A percentile compares a stretch with the other conserved stretches of the same genome.
These are phyloP conservation scores for Keiferia lycopersicella DNA, from an alignment of 2,888 invertebrate species.

Conservation along the genomic window DNA sequence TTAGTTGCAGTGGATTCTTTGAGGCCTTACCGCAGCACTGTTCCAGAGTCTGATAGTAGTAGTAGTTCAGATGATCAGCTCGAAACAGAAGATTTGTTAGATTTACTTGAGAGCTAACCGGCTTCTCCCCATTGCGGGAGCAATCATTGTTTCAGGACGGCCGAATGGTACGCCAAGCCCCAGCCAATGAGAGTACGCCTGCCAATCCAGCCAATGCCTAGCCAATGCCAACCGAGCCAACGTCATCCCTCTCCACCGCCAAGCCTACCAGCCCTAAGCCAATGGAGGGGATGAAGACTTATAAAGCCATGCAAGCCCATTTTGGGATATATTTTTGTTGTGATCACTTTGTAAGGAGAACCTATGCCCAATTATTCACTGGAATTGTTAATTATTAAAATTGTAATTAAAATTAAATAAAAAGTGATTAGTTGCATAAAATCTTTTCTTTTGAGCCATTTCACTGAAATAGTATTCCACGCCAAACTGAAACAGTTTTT, in stretches of 20 bases:
- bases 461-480: no score
- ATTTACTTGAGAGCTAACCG: conserved; percentile 35
- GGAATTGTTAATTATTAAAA: neutral
- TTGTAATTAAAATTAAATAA: neutral
- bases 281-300: no score
- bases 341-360: neutral
- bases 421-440: neutral
- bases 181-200: conserved; percentile 12
- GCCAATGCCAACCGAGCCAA: neutral
- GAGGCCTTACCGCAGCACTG: conserved; percentile 32
- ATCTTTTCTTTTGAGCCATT: neutral
- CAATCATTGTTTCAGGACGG: conserved; percentile 37
- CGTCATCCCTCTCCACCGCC: no score
- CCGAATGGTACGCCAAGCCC: conserved; percentile 30
- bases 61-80: conserved; percentile 39
- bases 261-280: no score
- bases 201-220: neutral
- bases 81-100: conserved; percentile 37
- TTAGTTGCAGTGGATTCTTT: conserved; percentile 34
- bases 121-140: conserved; percentile 33
- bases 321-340: no score
- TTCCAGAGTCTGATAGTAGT: conserved; percentile 35
- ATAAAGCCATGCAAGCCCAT: no score
- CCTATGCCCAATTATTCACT: neutral
- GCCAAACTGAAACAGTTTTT: no score